These are phyloP conservation scores for Eristalis arbustorum DNA, from an alignment of 2,888 invertebrate species.

Conservation along the genomic window DNA sequence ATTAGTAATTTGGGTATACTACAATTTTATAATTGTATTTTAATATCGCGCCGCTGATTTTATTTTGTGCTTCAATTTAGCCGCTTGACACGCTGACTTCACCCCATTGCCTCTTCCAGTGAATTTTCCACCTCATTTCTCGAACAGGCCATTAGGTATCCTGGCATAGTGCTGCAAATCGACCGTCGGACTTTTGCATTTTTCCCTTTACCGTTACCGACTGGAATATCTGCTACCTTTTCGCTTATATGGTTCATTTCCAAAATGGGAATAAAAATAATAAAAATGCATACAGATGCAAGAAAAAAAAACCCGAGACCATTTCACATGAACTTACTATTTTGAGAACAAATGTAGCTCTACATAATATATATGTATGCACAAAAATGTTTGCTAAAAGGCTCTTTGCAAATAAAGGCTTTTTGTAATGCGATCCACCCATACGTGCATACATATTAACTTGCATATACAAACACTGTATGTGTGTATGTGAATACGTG, in stretches of 20 bases:
- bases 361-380: too few relatives aligned
- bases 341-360: too few relatives aligned
- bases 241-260: not conserved
- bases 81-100: constrained; percentile 13
- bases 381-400: not conserved
- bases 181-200: constrained; percentile 56
- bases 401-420: constrained; percentile 5
- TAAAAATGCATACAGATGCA: not conserved
- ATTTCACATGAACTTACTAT: not conserved
- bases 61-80: not conserved
- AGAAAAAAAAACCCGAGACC: not conserved
- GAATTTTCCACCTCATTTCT: constrained; percentile 55
- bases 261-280: not conserved
- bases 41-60: not conserved
- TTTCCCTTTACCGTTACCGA: constrained; percentile 32
- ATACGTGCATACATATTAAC: not conserved
- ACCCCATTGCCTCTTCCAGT: constrained; percentile 24
- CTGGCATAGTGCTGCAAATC: constrained; percentile 34
- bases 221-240: not conserved
- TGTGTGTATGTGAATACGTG: not conserved
- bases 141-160: constrained; percentile 36
- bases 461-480: not conserved
- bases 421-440: constrained; percentile 31
- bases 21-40: not conserved
- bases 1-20: not conserved